Evolutionary conservation across 2,888 invertebrate species (phyloP), one percentile per base, ranked within the genome.

Genomic region (Alitta virens): DNA sequence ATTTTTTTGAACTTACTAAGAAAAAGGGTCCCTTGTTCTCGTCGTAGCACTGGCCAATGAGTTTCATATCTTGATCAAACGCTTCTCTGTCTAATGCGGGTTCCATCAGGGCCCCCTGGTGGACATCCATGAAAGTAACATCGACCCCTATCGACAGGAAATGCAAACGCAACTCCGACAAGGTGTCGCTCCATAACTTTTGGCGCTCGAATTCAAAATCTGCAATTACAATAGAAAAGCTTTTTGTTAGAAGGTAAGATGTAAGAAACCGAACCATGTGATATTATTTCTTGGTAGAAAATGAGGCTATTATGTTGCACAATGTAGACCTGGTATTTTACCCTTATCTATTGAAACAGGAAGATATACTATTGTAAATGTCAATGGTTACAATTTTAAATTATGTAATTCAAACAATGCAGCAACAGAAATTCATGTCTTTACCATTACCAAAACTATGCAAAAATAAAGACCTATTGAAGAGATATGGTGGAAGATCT

Each of bases 121-220:
- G 50, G 33, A 51, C 43, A 51, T 59, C 59, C 1, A 59, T 25
- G 2, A 59, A 23, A 2, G 18, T 23, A 5, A 59, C 3, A 21
- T 23, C 26, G 38, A 59, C 21, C 7, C 59, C 59, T 18, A 23
- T 16, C n/a, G n/a, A 9, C 14, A 49, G 59, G n/a, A 52, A 16
- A 24, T 42, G 38, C 14, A 51, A 14, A 24, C 52, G 33, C 40
- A 59, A 38, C 25, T 52, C 59, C 33, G 26, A 33, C 24, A 59
- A 51, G 14, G 50, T 27, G 25, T 59, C 59, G 23, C 23, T 23
- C 59, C 59, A 59, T 40, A 59, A n/a, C 59, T 59, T 59, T 24
- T 46, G 23, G 2, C 51, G 40, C 52, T 59, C 59, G 24, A 33
- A 51, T 27, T 52, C 40, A n/a, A 59, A 46, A 25, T 59, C 59